These are phyloP conservation scores for Thymallus thymallus DNA, from an alignment of 2,113 vertebrate genomes.

Conservation along the genomic window DNA sequence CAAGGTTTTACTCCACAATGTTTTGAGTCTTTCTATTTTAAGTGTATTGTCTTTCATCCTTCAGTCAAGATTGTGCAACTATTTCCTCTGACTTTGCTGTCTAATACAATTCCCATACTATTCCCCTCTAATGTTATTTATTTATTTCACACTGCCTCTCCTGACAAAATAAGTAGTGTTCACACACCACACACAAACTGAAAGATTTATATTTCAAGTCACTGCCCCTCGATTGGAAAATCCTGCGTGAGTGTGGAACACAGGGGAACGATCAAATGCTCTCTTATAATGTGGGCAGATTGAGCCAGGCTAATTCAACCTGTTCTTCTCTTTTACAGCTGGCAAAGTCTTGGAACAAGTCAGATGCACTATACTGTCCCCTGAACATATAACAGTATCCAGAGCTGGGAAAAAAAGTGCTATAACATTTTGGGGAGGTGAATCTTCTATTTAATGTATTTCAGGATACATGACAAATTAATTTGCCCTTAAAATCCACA, in stretches of 20 bases:
- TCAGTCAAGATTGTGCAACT: neutral
- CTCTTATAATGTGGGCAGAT: too few species aligned
- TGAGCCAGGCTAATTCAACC: neutral
- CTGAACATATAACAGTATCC: neutral
- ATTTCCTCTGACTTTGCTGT: neutral
- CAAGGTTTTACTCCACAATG: too few species aligned
- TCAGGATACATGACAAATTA: slow-evolving; percentile 15
- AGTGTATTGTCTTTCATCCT: neutral
- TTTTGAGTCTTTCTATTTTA: too few species aligned
- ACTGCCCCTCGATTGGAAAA: neutral
- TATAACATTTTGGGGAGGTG: neutral
- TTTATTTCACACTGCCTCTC: neutral
- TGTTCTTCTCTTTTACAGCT: neutral
- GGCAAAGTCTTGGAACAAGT: neutral
- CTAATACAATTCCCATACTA: too few species aligned
- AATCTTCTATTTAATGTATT: neutral
- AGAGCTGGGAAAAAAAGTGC: neutral
- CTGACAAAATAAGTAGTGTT: neutral
- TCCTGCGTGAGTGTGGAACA: neutral
- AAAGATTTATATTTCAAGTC: neutral
- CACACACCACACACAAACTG: neutral
- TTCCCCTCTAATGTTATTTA: neutral
- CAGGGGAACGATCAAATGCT: too few species aligned
- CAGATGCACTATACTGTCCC: neutral
- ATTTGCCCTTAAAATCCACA: slow-evolving; percentile 25